A percentile compares a stretch with the other conserved stretches of the same genome.
These are phyloP conservation scores for Sebastolobus alascanus DNA, from an alignment of 2,797 vertebrate genomes.

Conservation along the genomic window DNA sequence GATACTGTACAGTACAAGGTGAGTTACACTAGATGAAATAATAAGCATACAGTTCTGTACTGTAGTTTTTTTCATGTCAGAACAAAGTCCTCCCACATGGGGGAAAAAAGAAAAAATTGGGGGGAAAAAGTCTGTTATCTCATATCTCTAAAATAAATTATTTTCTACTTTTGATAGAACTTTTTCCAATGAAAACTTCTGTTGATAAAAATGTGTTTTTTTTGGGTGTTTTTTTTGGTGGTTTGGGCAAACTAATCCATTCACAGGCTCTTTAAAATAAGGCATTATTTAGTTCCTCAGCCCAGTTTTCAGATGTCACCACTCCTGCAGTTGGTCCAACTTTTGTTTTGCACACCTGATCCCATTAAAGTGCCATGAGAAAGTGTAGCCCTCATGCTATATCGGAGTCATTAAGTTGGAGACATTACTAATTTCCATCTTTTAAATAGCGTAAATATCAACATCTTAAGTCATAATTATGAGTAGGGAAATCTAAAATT, in stretches of 20 bases:
- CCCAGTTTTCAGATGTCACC: not conserved
- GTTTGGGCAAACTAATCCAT: not conserved
- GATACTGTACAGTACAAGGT: not conserved
- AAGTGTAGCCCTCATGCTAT: not conserved
- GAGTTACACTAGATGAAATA: conserved; percentile 1
- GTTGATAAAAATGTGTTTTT: not conserved
- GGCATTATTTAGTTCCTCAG: not conserved
- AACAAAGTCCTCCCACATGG: not conserved
- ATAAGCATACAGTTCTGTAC: conserved; percentile 13
- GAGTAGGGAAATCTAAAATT: not conserved
- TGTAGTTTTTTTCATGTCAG: conserved; percentile 6
- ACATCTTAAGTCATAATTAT: not conserved
- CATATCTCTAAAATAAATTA: not conserved
- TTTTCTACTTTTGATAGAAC: not conserved
- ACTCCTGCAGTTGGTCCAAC: not conserved
- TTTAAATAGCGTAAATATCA: not conserved
- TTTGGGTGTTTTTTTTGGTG: not conserved
- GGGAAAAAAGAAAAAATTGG: not conserved
- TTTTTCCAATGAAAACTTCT: not conserved
- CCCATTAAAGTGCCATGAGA: not conserved
- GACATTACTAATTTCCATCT: not conserved
- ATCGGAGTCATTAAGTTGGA: not conserved
- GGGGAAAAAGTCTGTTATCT: not conserved
- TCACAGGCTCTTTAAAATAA: conserved; percentile 2
- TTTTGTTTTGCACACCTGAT: not conserved